A percentile compares a stretch with the other conserved stretches of the same genome.
Conservation (phyloP, 2,113 vertebrate species). For the Dromaius novaehollandiae region DNA sequence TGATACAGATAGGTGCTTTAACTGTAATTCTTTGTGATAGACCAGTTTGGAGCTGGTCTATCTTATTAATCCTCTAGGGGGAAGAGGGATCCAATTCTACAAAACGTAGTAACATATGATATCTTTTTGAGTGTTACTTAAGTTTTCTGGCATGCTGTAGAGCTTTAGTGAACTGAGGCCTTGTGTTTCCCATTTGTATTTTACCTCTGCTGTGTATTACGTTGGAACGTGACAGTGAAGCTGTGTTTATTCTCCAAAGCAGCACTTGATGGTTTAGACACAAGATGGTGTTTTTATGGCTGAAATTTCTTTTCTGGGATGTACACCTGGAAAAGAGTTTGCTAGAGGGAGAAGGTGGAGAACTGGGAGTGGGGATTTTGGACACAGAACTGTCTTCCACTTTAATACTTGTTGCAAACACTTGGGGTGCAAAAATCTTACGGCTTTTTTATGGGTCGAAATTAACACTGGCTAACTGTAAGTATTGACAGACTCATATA, state of each 20-base stretch:
- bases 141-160: neutral
- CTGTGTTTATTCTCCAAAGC: neutral
- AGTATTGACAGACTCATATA: neutral
- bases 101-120: neutral
- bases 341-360: neutral
- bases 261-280: neutral
- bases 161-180: neutral
- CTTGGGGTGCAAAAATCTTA: neutral
- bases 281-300: neutral
- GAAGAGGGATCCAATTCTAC: neutral
- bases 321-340: neutral
- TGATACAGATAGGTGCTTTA: neutral
- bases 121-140: neutral
- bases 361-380: neutral
- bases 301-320: neutral
- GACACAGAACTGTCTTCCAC: neutral
- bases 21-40: neutral
- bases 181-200: neutral
- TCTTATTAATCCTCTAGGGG: neutral
- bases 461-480: neutral
- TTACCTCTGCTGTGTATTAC: neutral
- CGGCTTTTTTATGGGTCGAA: neutral
- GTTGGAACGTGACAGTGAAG: fast-evolving
- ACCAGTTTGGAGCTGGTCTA: neutral
- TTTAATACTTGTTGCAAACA: neutral